These are phyloP conservation scores for Phortica variegata DNA, from an alignment of 1,140 invertebrate genomes.

Conservation along the genomic window DNA sequence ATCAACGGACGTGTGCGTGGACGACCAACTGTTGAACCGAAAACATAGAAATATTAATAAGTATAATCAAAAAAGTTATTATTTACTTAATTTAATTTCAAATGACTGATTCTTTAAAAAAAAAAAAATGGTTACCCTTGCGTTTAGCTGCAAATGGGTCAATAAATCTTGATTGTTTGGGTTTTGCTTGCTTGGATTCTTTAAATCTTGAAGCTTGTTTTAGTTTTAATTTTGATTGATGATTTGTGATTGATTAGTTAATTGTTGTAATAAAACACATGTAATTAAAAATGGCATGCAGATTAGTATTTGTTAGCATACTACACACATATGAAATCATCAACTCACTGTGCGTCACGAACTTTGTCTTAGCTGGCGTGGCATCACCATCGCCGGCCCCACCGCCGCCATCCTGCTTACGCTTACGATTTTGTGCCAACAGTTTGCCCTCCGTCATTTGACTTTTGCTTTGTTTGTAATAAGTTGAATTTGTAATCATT, in stretches of 20 bases:
- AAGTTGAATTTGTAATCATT: constrained; percentile 15
- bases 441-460: no score
- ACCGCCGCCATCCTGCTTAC: constrained; percentile 11
- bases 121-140: constrained; percentile 41
- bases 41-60: constrained; percentile 27
- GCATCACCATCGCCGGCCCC: no score
- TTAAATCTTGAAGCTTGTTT: constrained; percentile 19
- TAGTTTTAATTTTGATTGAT: constrained; percentile 1
- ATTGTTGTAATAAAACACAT: constrained; percentile 13
- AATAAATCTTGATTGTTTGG: constrained; percentile 35
- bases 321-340: not conserved
- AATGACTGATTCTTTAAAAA: no score
- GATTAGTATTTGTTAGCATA: constrained; percentile 2
- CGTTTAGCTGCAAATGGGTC: constrained; percentile 52
- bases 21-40: constrained; percentile 49
- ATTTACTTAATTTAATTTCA: no score
- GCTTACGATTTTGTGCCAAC: constrained; percentile 23
- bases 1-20: constrained; percentile 53
- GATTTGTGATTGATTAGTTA: constrained; percentile 2
- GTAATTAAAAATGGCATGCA: constrained; percentile 3
- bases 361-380: constrained; percentile 29
- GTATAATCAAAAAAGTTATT: constrained; percentile 5
- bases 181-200: constrained; percentile 27
- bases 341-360: constrained; percentile 33
- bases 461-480: constrained; percentile 19